These are phyloP conservation scores for Hafferia zeledoni DNA, from an alignment of 2,797 vertebrate species.

Conservation along the genomic window DNA sequence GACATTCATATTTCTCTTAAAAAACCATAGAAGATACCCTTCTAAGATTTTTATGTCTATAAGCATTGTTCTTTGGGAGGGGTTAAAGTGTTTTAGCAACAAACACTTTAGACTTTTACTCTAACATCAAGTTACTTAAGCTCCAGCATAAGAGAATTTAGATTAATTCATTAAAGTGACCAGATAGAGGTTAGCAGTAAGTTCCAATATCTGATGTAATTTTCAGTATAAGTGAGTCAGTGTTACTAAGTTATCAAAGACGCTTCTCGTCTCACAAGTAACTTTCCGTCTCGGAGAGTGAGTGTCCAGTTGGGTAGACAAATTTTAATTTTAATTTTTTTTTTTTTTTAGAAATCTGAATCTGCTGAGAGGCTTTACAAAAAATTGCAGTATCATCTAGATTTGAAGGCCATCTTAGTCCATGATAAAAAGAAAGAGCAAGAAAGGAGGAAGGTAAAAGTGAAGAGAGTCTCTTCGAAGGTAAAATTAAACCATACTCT, in stretches of 20 bases:
- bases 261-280: background rate
- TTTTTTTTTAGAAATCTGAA: background rate
- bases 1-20: slow-evolving; percentile 48
- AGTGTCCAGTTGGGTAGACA: background rate
- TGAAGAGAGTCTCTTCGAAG: background rate
- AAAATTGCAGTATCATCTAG: background rate
- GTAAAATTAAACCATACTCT: background rate
- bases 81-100: background rate
- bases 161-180: slow-evolving; percentile 7
- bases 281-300: background rate
- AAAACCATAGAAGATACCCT: background rate
- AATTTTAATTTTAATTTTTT: background rate
- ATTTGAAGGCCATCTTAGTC: background rate
- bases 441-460: background rate
- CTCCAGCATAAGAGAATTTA: background rate
- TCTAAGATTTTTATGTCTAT: background rate
- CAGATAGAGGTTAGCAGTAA: slow-evolving; percentile 1
- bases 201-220: background rate
- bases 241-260: background rate
- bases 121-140: background rate
- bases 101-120: background rate
- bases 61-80: background rate
- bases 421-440: background rate
- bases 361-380: background rate
- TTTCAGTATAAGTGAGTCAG: background rate